These are phyloP conservation scores for Bucorvus abyssinicus DNA, from an alignment of 2,797 vertebrate species.

Conservation along the genomic window DNA sequence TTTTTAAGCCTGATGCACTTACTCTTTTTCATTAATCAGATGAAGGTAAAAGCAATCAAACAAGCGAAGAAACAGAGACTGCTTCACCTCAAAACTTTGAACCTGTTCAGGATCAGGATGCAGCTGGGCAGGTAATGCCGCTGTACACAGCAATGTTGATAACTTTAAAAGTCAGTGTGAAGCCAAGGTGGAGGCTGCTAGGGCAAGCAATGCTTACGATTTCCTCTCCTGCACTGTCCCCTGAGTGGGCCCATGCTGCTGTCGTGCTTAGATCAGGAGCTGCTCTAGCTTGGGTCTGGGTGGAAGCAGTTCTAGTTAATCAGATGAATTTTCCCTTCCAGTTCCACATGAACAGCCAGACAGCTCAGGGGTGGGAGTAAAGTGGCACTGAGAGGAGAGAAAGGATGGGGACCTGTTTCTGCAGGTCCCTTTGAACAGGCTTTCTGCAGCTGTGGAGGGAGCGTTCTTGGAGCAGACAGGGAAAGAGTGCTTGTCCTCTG, in stretches of 20 bases:
- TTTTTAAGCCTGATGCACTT: background rate
- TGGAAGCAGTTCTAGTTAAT: no score
- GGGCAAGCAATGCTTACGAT: background rate
- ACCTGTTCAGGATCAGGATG: background rate
- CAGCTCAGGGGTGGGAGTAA: background rate
- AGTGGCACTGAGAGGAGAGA: background rate
- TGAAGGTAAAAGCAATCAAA: constrained; percentile 17
- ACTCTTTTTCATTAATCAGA: constrained; percentile 2
- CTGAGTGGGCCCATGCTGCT: background rate
- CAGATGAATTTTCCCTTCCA: background rate
- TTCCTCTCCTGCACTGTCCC: background rate
- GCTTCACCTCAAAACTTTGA: background rate
- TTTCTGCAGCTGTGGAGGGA: background rate
- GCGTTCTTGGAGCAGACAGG: background rate
- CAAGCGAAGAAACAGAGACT: background rate
- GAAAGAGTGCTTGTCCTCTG: background rate
- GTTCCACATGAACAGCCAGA: background rate
- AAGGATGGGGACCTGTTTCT: background rate
- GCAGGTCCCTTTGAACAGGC: background rate
- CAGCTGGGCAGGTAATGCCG: constrained; percentile 45
- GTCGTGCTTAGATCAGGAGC: background rate
- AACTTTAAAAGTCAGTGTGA: background rate
- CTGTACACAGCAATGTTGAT: background rate
- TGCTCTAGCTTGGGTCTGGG: background rate
- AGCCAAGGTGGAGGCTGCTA: background rate